Evolutionary conservation across 2,888 invertebrate species (phyloP), one percentile per base, ranked within the genome.

Genomic region (Geophilus truncorum): DNA sequence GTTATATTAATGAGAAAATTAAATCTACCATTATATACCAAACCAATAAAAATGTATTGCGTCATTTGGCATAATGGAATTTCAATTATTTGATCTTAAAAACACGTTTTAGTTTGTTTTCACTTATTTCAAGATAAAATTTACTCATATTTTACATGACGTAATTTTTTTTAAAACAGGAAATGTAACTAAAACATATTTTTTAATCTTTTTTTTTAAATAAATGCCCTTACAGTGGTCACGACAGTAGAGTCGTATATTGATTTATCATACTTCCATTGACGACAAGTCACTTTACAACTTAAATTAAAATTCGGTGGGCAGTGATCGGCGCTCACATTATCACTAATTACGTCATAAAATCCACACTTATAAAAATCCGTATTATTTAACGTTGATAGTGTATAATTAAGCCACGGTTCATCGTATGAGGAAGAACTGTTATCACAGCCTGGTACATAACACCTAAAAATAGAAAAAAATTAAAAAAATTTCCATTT

Each of bases 211-310:
- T n/a, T n/a, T n/a, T n/a, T n/a, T n/a, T n/a, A n/a, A n/a, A n/a
- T n/a, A n/a, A n/a, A n/a, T n/a, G n/a, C n/a, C n/a, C n/a, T 89
- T 0, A 91, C 90, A 82, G 91, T 90, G 0, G 91, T 84, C 18
- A 81, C 82, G 1, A 85, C 81, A 79, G 80, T 40, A 28, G 5
- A 5, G n/a, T 89, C 89, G 84, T 88, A 91, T 0, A 91, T 88
- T 89, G 90, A 91, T 62, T 88, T 83, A 62, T 86, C 83, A 83
- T 91, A 91, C n/a, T 1, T 12, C 51, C n/a, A 15, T 6, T n/a
- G n/a, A n/a, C n/a, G n/a, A n/a, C n/a, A n/a, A n/a, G n/a, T n/a
- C n/a, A n/a, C 23, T 25, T 25, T 10, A 70, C n/a, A n/a, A n/a
- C 25, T 70, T 28, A 1, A 0, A 25, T 78, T 25, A 45, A 45